Conservation (phyloP, 2,888 invertebrate species). For the Aquatica leii region DNA sequence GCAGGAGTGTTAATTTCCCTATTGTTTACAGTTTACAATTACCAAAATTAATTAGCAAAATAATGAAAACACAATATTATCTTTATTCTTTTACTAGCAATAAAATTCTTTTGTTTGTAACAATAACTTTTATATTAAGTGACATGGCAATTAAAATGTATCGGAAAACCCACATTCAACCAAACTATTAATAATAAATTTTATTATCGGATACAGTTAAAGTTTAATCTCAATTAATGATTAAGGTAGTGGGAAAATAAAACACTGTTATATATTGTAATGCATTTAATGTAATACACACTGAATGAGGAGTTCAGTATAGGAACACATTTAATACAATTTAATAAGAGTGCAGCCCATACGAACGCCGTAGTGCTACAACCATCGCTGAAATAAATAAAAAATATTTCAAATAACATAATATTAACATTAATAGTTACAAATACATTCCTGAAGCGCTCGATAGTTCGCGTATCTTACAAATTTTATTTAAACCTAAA, state of each 20-base stretch:
- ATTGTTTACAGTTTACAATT: conserved; percentile 9
- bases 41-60: conserved; percentile 5
- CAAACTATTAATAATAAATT: too few relatives aligned
- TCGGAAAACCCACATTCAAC: too few relatives aligned
- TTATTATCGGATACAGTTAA: too few relatives aligned
- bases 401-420: conserved; percentile 59
- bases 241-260: conserved; percentile 12
- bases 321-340: conserved; percentile 59
- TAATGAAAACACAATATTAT: conserved; percentile 9
- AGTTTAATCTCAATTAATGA: too few relatives aligned
- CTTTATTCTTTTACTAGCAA: not conserved
- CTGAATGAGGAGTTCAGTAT: conserved; percentile 60
- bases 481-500: conserved; percentile 9
- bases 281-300: conserved; percentile 60
- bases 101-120: too few relatives aligned
- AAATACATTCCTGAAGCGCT: conserved; percentile 51
- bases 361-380: conserved; percentile 59
- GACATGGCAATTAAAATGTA: too few relatives aligned
- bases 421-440: conserved; percentile 57
- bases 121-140: too few relatives aligned
- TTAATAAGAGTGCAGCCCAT: conserved; percentile 55
- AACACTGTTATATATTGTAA: conserved; percentile 46
- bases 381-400: conserved; percentile 57
- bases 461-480: conserved; percentile 31
- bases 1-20: not conserved